A percentile compares a stretch with the other conserved stretches of the same genome.
These are phyloP conservation scores for Monomorium pharaonis DNA, from an alignment of 1,140 invertebrate genomes.

Conservation along the genomic window DNA sequence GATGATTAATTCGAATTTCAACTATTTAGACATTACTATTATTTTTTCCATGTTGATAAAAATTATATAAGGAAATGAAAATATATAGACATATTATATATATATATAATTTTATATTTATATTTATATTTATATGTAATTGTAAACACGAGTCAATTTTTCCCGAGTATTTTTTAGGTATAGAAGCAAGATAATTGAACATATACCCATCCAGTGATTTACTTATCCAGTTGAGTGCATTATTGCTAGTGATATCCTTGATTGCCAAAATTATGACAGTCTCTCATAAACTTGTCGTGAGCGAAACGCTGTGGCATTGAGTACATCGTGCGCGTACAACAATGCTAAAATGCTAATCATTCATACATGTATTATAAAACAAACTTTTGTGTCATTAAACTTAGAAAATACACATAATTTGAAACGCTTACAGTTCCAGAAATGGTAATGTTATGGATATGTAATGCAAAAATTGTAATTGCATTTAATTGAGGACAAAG, in stretches of 20 bases:
- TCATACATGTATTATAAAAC: slow-evolving; percentile 43
- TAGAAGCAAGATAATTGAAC: slow-evolving; percentile 51
- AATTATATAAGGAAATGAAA: no score
- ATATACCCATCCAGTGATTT: slow-evolving; percentile 47
- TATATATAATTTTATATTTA: not conserved
- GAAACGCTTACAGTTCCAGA: slow-evolving; percentile 26
- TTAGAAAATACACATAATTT: slow-evolving; percentile 32
- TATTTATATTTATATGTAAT: no score
- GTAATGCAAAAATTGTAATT: slow-evolving; percentile 56
- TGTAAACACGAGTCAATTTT: no score
- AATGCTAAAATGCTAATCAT: slow-evolving; percentile 24
- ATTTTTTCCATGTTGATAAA: no score
- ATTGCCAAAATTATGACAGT: slow-evolving; percentile 51
- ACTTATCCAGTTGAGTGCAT: slow-evolving; percentile 15
- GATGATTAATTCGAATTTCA: no score
- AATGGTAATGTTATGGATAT: slow-evolving; percentile 22
- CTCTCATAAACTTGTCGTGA: not conserved
- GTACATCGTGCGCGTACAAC: slow-evolving; percentile 14
- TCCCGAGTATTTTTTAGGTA: slow-evolving; percentile 30
- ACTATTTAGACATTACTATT: no score
- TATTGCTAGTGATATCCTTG: slow-evolving; percentile 43
- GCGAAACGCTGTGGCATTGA: not conserved
- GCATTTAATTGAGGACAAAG: slow-evolving; percentile 66
- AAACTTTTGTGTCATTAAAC: slow-evolving; percentile 40
- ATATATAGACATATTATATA: no score